A percentile compares a stretch with the other conserved stretches of the same genome.
phyloP scores from a whole-genome alignment of 2,888 invertebrate genomes.

The Anthrax anthrax region DNA sequence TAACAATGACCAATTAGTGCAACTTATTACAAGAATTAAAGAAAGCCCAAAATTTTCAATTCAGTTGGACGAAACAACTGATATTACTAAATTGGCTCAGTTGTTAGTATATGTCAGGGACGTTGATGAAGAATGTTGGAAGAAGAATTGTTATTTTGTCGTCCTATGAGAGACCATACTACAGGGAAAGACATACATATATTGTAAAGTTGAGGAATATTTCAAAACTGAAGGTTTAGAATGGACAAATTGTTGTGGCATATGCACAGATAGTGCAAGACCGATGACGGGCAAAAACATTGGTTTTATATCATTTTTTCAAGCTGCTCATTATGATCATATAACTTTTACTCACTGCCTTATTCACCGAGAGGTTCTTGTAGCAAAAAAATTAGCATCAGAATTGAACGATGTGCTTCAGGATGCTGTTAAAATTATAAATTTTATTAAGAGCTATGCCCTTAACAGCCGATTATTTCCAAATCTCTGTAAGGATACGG shows the following conservation, averaged over 20 bases:
- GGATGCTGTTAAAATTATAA: conserved; percentile 16
- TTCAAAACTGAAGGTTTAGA: conserved; percentile 3
- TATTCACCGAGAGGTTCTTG: conserved; percentile 17
- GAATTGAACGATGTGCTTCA: conserved; percentile 16
- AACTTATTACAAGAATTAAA: conserved; percentile 1
- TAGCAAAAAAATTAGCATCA: conserved; percentile 16
- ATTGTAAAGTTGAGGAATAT: conserved; percentile 5
- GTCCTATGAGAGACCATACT: conserved; percentile 1
- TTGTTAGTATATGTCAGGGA: too few relatives aligned
- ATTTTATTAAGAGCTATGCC: conserved; percentile 17
- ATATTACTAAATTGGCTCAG: background rate
- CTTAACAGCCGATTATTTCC: conserved; percentile 17
- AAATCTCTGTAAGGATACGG: conserved; percentile 14
- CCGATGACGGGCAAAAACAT: conserved; percentile 4
- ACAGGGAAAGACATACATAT: conserved; percentile 4
- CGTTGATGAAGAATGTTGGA: too few relatives aligned
- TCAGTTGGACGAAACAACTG: conserved; percentile 3
- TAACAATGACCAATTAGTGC: background rate
- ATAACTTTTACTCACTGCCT: conserved; percentile 14
- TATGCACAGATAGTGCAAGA: conserved; percentile 5
- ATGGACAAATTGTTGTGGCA: conserved; percentile 5
- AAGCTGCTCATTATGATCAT: conserved; percentile 4
- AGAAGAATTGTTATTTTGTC: conserved; percentile 3
- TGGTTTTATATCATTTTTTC: conserved; percentile 5
- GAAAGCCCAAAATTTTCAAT: background rate